Base-by-base conservation (phyloP, 1,140 invertebrate genomes). In the Drosophila paulistorum region DNA sequence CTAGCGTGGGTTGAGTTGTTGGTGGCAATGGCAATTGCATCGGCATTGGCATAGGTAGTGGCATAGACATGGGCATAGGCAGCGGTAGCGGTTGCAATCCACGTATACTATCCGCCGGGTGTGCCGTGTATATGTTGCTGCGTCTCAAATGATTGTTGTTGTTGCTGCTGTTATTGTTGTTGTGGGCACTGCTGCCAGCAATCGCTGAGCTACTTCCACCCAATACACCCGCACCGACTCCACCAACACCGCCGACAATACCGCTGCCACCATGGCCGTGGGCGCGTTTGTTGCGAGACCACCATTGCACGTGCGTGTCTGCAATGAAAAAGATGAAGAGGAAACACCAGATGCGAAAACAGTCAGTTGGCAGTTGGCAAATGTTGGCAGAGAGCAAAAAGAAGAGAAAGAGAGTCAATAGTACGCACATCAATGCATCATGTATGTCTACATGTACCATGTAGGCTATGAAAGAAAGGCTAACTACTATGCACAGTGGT, bases 261-360 rank as follows among this genome's bases (percentile, higher is more conserved):
- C 45, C 55, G 39, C 75, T 76, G 35, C 65, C 78, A n/a, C 74
- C 70, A 26, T 79, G 76, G 77, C 87, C 77, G 66, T 90, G 91
- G 65, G 90, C 77, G 65, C 90, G 90, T 45, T 91, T 91, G 71
- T 91, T 91, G 55, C 90, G 90, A 48, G 90, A 91, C 90, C 90
- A 91, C 90, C 90, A 91, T 64, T 91, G 90, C 63, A 91, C 90
- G 68, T 91, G 90, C 58, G 90, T 91, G 68, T 91, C 90, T 91
- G 75, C 57, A 80, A 66, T 39, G 59, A 23, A 51, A 48, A 41
- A 42, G 42, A 26, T 33, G 54, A 59, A 64, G 26, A 67, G 35
- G 35, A 30, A 39, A 20, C 60, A 33, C 37, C 30, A 59, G 39
- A 39, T 55, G 58, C 39, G 60, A 62, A 57, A 68, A 60, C 35